Conservation (phyloP, 2,797 vertebrate genomes). For the Notoglanidium macrostoma region DNA sequence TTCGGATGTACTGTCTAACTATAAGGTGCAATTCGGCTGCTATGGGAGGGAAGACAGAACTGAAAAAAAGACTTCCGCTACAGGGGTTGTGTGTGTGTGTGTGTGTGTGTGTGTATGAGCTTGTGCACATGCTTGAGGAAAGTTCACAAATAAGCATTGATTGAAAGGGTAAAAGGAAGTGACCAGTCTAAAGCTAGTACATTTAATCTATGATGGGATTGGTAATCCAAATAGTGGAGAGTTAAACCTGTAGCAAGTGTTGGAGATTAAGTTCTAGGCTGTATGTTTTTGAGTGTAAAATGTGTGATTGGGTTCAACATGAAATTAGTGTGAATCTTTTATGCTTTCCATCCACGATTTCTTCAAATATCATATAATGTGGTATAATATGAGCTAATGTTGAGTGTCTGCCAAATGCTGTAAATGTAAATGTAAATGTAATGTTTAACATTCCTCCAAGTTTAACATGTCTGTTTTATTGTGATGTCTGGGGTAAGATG, state of each 20-base stretch:
- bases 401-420: too few relatives aligned
- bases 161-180: not conserved
- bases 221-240: not conserved
- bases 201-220: not conserved
- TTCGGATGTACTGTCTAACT: conserved; percentile 35
- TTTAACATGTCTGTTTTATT: not conserved
- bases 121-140: conserved; percentile 15
- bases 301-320: not conserved
- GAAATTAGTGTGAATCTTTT: not conserved
- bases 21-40: conserved; percentile 44
- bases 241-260: not conserved
- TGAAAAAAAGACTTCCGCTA: conserved; percentile 58
- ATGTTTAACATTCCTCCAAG: not conserved
- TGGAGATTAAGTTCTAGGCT: not conserved
- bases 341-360: not conserved
- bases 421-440: too few relatives aligned
- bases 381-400: not conserved
- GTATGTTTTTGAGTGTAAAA: not conserved
- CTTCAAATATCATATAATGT: not conserved
- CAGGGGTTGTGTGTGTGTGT: conserved; percentile 21
- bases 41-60: conserved; percentile 52
- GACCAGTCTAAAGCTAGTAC: not conserved
- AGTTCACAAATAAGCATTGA: conserved; percentile 14
- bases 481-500: not conserved
- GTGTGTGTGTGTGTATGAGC: not conserved